Conservation (phyloP, 1,140 invertebrate genomes). For the Drosophila asahinai region DNA sequence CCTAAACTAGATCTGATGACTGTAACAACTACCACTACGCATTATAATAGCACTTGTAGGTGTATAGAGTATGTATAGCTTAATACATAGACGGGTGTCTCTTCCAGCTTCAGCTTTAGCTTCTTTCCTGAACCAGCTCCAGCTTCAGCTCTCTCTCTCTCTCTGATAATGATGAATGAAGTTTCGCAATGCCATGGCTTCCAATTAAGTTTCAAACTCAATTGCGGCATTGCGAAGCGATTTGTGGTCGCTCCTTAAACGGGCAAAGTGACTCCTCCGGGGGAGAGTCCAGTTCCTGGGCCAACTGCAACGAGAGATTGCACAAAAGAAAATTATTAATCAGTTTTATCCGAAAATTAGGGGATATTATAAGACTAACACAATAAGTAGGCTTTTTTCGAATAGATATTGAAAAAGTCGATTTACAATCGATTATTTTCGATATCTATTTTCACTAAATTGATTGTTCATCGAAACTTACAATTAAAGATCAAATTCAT, state of each 20-base stretch:
- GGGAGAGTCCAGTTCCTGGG: slow-evolving; percentile 6
- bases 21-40: slow-evolving; percentile 45
- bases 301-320: slow-evolving; percentile 7
- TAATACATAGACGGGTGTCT: slow-evolving; percentile 57
- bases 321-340: not conserved
- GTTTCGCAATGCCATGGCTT: slow-evolving; percentile 22
- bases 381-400: too few species aligned
- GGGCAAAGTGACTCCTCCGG: slow-evolving; percentile 28
- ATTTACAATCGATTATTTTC: too few species aligned
- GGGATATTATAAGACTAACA: too few species aligned
- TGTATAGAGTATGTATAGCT: slow-evolving; percentile 28
- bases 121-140: not conserved
- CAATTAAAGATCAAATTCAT: too few species aligned
- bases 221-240: slow-evolving; percentile 20
- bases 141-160: not conserved
- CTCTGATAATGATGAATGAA: slow-evolving; percentile 5
- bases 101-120: not conserved
- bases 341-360: too few species aligned
- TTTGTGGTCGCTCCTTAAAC: slow-evolving; percentile 25
- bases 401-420: too few species aligned
- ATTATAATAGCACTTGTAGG: slow-evolving; percentile 42
- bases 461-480: too few species aligned
- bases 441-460: too few species aligned
- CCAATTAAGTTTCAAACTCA: slow-evolving; percentile 57
- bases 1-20: slow-evolving; percentile 50